These are phyloP conservation scores for Copidosoma floridanum DNA, from an alignment of 1,140 invertebrate genomes.

Conservation along the genomic window DNA sequence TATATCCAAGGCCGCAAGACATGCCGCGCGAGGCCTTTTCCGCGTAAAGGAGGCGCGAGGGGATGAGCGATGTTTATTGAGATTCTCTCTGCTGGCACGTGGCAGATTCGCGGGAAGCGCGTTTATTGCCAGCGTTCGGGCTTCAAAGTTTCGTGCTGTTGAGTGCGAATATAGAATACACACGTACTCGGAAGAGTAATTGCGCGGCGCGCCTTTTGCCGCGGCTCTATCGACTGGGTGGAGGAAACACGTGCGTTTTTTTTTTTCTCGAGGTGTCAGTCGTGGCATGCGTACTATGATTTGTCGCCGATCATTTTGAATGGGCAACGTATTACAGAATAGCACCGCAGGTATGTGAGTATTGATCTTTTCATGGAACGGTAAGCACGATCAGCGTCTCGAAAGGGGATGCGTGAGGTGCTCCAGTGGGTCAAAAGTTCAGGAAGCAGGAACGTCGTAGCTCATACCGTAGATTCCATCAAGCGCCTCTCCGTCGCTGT, in stretches of 20 bases:
- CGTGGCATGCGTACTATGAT: too few species aligned
- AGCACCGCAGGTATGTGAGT: background rate
- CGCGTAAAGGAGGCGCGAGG: conserved; percentile 11
- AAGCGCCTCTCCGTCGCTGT: conserved; percentile 11
- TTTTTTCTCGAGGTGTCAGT: too few species aligned
- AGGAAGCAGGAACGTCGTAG: conserved; percentile 6
- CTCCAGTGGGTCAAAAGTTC: conserved; percentile 22
- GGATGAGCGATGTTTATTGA: conserved; percentile 49
- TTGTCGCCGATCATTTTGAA: too few species aligned
- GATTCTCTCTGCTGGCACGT: too few species aligned
- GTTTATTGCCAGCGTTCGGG: conserved; percentile 32
- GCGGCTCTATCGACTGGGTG: conserved; percentile 6
- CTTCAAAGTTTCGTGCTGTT: background rate
- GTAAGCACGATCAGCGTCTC: background rate
- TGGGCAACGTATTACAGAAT: too few species aligned
- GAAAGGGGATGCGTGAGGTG: background rate
- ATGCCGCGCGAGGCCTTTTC: conserved; percentile 30
- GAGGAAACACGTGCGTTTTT: too few species aligned
- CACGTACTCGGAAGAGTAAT: conserved; percentile 23
- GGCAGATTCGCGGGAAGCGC: conserved; percentile 42
- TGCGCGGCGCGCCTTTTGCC: background rate
- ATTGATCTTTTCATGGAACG: background rate
- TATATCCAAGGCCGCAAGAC: conserved; percentile 32
- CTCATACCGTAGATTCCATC: conserved; percentile 23
- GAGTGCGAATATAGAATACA: too few species aligned